phyloP scores from a whole-genome alignment of 2,888 invertebrate genomes.

The Augochlorella aurata region DNA sequence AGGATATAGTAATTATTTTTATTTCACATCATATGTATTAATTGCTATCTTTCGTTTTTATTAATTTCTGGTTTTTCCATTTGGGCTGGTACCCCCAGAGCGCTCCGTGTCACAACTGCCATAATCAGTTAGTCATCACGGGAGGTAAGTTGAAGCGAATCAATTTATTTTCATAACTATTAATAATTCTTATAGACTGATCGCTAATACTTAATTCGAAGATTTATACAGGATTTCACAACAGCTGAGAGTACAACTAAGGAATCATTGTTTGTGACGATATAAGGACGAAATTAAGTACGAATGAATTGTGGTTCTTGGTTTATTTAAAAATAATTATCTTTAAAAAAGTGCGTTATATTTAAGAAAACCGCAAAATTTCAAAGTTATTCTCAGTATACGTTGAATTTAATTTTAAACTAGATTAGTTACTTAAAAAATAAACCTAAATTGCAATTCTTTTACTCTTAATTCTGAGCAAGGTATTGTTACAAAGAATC shows the following conservation, averaged over 20 bases:
- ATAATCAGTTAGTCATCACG: slow-evolving; percentile 61
- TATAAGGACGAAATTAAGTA: not conserved
- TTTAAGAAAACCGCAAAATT: not conserved
- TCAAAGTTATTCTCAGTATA: not conserved
- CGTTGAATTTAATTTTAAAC: not conserved
- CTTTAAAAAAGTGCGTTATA: not conserved
- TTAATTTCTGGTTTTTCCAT: slow-evolving; percentile 81
- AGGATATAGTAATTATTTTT: slow-evolving; percentile 61
- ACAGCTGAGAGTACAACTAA: not conserved
- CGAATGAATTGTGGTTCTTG: not conserved
- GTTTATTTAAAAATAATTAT: no score
- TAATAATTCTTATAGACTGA: not conserved
- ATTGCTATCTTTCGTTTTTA: slow-evolving; percentile 81
- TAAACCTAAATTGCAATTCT: not conserved
- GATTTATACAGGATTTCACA: not conserved
- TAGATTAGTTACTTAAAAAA: not conserved
- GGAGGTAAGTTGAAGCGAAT: slow-evolving; percentile 74
- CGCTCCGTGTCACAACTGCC: slow-evolving; percentile 66
- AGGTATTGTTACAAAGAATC: not conserved
- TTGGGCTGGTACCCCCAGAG: slow-evolving; percentile 77
- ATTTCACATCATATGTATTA: slow-evolving; percentile 77
- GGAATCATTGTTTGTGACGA: not conserved
- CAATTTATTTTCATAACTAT: slow-evolving; percentile 17
- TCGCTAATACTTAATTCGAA: not conserved
- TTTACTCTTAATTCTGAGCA: not conserved